Evolutionary conservation across 2,113 vertebrate species (phyloP).

Genomic region (Cebidichthys violaceus): DNA sequence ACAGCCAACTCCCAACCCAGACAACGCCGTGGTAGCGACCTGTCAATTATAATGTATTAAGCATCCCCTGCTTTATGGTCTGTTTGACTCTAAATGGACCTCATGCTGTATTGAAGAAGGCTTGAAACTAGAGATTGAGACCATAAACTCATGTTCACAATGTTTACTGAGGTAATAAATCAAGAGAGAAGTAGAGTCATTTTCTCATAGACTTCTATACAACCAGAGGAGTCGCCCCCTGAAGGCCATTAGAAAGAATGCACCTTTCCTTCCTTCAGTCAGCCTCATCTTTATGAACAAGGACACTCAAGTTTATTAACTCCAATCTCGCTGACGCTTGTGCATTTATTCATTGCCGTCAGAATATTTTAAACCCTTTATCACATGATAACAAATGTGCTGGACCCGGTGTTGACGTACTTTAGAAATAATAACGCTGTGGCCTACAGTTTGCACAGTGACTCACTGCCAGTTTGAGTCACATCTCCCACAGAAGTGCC

Average conservation of each 20-base stretch:
- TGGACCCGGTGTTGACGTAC: conserved; percentile 16
- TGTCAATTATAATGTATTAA: background rate
- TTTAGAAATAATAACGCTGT: background rate
- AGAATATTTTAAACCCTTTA: background rate
- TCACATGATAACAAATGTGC: conserved; percentile 18
- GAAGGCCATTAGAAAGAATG: too few species aligned
- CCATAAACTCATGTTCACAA: background rate
- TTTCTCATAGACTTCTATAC: background rate
- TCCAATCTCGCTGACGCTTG: background rate
- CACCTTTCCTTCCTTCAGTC: background rate
- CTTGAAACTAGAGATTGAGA: background rate
- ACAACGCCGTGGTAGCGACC: background rate
- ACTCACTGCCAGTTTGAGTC: conserved; percentile 54
- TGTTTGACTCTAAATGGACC: background rate
- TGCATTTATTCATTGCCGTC: conserved; percentile 14
- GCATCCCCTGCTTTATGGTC: background rate
- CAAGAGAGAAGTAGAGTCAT: too few species aligned
- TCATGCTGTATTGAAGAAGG: background rate
- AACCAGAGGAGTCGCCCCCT: too few species aligned
- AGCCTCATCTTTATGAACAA: background rate
- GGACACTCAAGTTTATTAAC: background rate
- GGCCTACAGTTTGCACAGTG: conserved; percentile 27
- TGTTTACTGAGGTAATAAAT: background rate
- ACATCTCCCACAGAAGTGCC: conserved; percentile 11
- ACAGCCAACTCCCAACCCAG: background rate